Evolutionary conservation across 2,888 invertebrate genomes (phyloP), one percentile per base, ranked within the genome.

Genomic region (Campopleginae sp.): DNA sequence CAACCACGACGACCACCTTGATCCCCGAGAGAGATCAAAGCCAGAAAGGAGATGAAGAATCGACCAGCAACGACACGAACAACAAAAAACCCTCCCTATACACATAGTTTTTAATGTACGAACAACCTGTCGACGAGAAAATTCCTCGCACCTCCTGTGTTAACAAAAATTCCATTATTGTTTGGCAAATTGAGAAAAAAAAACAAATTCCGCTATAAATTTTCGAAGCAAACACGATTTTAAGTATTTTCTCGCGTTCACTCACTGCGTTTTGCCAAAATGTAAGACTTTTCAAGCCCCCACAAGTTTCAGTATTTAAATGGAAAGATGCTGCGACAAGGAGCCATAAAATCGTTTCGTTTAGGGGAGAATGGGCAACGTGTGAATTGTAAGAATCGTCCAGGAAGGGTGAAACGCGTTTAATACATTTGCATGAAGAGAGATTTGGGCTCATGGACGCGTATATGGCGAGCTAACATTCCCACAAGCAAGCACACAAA

Each of bases 361-460:
- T 68, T 54, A 31, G 27, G 58, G 46, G 76, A n/a, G 58, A 38
- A 61, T 33, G 27, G 27, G 12, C 14, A 23, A 54, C 12, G 12
- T 71, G 70, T 81, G 63, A 63, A 48, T 54, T 38, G 19, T 17
- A 38, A 68, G 17, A 68, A 31, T 12, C 19, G 48, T 46, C 44
- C 54, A 51, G 17, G 81, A 80, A 80, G 85, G 85, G 82, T 80
- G 85, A 82, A 88, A 85, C 84, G 74, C 84, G 74, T 82, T 80
- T 74, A 80, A 81, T 88, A 86, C n/a, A 90, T 91, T 90, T 90
- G 89, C 89, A 89, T 88, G 89, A 87, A 79, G 86, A 79, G 72
- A 75, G 82, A 46, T 85, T 82, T 85, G 79, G 81, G 84, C 80
- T 78, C 63, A 74, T 58, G 80, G 71, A 81, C 84, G 80, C 87